Conservation (phyloP, 2,888 invertebrate genomes). For the Mechanitis mazaeus region DNA sequence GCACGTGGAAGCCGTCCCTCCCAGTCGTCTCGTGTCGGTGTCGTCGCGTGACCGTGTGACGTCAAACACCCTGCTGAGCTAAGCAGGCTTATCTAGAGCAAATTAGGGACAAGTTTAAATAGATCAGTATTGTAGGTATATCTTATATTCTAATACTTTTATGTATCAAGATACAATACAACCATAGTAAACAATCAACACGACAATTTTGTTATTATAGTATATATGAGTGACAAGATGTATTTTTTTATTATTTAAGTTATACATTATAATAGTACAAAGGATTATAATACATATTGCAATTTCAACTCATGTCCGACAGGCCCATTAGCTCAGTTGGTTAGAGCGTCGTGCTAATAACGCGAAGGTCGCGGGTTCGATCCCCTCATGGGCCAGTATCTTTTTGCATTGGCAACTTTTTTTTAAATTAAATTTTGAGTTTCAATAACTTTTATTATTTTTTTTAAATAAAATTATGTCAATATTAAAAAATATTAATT, state of each 20-base stretch:
- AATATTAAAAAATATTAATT: no score
- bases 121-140: not conserved
- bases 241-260: not conserved
- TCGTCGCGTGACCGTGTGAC: constrained; percentile 14
- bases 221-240: no score
- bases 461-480: no score
- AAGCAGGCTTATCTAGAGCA: not conserved
- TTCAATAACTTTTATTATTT: not conserved
- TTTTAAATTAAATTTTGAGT: not conserved
- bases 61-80: constrained; percentile 9
- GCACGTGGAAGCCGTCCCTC: constrained; percentile 12
- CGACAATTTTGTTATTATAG: not conserved
- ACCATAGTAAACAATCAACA: no score
- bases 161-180: no score
- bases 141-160: no score
- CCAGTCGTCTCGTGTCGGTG: constrained; percentile 17
- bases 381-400: constrained; percentile 51
- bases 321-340: constrained; percentile 44
- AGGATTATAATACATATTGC: not conserved
- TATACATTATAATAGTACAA: not conserved
- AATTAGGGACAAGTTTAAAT: constrained; percentile 6
- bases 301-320: not conserved
- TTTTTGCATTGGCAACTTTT: constrained; percentile 12
- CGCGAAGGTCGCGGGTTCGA: constrained; percentile 58
- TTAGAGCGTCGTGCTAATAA: constrained; percentile 57